A percentile compares a stretch with the other conserved stretches of the same genome.
These are phyloP conservation scores for Myxocyprinus asiaticus DNA, from an alignment of 2,113 vertebrate species.

Conservation along the genomic window DNA sequence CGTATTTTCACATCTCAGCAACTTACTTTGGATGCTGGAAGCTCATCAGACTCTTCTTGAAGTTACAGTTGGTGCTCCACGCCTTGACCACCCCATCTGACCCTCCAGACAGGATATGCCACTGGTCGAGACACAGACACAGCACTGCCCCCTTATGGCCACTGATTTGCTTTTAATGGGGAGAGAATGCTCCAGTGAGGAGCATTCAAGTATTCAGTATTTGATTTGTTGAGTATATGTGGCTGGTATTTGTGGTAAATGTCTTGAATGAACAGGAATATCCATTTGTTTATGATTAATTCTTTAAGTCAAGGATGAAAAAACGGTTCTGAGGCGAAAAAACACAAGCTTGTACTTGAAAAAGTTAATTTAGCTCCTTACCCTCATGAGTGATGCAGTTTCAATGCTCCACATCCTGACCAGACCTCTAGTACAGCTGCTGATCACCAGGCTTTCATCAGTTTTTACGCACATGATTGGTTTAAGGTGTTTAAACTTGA, in stretches of 20 bases:
- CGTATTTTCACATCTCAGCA: not conserved
- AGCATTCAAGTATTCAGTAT: not conserved
- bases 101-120: constrained; percentile 86
- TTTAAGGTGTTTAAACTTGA: constrained; percentile 79
- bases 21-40: constrained; percentile 86
- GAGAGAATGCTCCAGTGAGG: not conserved
- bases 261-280: no score
- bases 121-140: constrained; percentile 81
- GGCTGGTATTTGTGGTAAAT: no score
- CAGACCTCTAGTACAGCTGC: constrained; percentile 79
- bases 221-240: not conserved
- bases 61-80: constrained; percentile 81
- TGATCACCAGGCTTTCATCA: constrained; percentile 70
- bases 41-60: constrained; percentile 74
- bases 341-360: not conserved
- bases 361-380: constrained; percentile 43
- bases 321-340: no score
- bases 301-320: no score
- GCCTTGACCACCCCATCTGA: constrained; percentile 75
- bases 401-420: constrained; percentile 84
- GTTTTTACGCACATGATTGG: constrained; percentile 77
- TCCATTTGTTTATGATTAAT: no score
- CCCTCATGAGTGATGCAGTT: constrained; percentile 75
- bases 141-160: constrained; percentile 80
- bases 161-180: constrained; percentile 70